Evolutionary conservation across 2,113 vertebrate species (phyloP).

Genomic region (Gila orcuttii): DNA sequence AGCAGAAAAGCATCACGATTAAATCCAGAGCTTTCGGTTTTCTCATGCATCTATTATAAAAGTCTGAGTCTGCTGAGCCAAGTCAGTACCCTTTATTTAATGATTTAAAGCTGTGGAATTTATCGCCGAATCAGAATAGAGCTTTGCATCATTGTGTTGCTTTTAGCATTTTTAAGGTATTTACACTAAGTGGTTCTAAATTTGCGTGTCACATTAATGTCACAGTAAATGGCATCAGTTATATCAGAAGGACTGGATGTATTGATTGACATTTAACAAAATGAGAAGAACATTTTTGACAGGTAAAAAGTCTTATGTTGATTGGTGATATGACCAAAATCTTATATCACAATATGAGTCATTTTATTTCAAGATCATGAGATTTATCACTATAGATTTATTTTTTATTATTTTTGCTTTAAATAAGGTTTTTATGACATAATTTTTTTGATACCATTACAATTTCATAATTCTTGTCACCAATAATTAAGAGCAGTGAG

Average conservation of each 20-base stretch:
- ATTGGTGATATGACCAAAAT: too few species aligned
- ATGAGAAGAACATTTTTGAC: background rate
- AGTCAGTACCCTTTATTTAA: conserved; percentile 33
- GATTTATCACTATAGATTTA: too few species aligned
- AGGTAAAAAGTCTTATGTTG: background rate
- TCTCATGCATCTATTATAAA: conserved; percentile 10
- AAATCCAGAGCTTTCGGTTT: conserved; percentile 25
- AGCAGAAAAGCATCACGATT: conserved; percentile 32
- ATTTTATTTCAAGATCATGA: too few species aligned
- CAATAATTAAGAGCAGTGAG: too few species aligned
- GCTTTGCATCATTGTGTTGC: background rate
- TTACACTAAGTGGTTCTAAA: background rate
- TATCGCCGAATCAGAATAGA: background rate
- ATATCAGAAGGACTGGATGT: background rate
- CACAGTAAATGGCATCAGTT: background rate
- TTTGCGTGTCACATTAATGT: background rate
- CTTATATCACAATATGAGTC: too few species aligned
- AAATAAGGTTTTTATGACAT: too few species aligned
- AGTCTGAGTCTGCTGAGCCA: background rate
- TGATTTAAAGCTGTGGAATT: conserved; percentile 1
- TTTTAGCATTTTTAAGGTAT: background rate
- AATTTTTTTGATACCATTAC: too few species aligned
- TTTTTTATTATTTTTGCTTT: too few species aligned
- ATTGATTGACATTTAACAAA: background rate
- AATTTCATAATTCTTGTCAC: too few species aligned